Base-by-base conservation (phyloP, 2,888 invertebrate species). In the Cetonia aurata region DNA sequence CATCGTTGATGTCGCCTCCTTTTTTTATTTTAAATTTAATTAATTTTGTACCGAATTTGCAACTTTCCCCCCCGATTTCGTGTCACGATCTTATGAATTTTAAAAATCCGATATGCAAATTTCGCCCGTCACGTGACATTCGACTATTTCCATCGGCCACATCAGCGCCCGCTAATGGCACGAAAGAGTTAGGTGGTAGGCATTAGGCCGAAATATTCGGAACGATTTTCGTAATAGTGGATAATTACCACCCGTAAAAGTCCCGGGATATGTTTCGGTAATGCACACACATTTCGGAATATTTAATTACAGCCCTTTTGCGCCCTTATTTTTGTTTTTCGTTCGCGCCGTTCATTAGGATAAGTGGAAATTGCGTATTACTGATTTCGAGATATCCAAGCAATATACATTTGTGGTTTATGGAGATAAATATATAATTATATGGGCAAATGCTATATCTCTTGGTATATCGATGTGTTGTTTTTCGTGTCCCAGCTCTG, bases 41-140 rank as follows among this genome's bases (percentile, higher is more conserved):
- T 62, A 62, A 62, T 44, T 59, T 42, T 59, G 44, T 42, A 33
- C 25, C 15, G 44, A 59, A 59, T 59, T 59, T 59, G 59, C 62
- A 62, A 48, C 31, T 15, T 62, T 46, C 25, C 25, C 25, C 25
- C 62, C 62, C 62, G 48, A 62, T 62, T 62, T 48, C 62, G 62
- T 62, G 62, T 48, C 48, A 62, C 15, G 50, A 48, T 33, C 48
- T 33, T 48, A 60, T 62, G 62, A 62, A 62, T 62, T 62, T 62
- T 62, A 62, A 62, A 62, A 62, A 50, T 62, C 33, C 48, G 62
- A 62, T 62, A 62, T 62, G 62, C 62, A 62, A 62, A 62, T 62
- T 62, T 62, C 15, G 33, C 12, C 31, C 62, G 12, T 15, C 48
- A 42, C 62, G 62, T 48, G 62, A 62, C 33, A 25, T 48, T 13